These are phyloP conservation scores for Biston betularia DNA, from an alignment of 2,888 invertebrate species.

Conservation along the genomic window DNA sequence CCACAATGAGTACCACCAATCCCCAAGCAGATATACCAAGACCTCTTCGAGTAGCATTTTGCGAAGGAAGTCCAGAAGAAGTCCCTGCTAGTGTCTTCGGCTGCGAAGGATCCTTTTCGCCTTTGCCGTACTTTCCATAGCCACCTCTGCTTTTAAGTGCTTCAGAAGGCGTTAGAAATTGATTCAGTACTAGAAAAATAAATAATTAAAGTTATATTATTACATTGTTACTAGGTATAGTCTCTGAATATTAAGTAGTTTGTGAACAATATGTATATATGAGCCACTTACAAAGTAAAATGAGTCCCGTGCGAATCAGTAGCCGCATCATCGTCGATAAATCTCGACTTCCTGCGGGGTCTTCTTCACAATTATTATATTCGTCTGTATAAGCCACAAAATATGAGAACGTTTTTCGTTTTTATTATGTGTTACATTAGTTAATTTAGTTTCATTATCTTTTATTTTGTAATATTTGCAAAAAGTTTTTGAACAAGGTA, in stretches of 20 bases:
- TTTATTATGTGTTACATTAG: background rate
- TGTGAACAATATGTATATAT: slow-evolving; percentile 29
- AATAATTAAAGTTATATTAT: background rate
- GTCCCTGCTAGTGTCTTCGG: slow-evolving; percentile 58
- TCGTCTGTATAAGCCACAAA: slow-evolving; percentile 23
- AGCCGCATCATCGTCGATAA: slow-evolving; percentile 63
- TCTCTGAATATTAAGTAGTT: slow-evolving; percentile 23
- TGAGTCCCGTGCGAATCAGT: slow-evolving; percentile 60
- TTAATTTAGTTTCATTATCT: background rate
- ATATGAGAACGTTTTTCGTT: background rate
- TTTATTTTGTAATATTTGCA: background rate
- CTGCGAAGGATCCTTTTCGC: slow-evolving; percentile 50
- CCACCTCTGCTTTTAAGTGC: slow-evolving; percentile 54
- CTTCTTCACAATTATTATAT: slow-evolving; percentile 43
- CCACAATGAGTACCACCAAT: slow-evolving; percentile 84
- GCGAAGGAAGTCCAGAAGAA: slow-evolving; percentile 60
- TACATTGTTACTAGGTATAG: background rate
- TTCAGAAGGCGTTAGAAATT: slow-evolving; percentile 53
- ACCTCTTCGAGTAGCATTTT: slow-evolving; percentile 64
- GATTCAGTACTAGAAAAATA: slow-evolving; percentile 63
- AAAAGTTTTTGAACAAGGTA: background rate
- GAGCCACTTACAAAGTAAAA: slow-evolving; percentile 66
- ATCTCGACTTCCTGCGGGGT: slow-evolving; percentile 54
- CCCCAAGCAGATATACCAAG: slow-evolving; percentile 89
- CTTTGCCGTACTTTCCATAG: slow-evolving; percentile 47